Evolutionary conservation across 2,888 invertebrate species (phyloP).

Genomic region (Patella pellucida): DNA sequence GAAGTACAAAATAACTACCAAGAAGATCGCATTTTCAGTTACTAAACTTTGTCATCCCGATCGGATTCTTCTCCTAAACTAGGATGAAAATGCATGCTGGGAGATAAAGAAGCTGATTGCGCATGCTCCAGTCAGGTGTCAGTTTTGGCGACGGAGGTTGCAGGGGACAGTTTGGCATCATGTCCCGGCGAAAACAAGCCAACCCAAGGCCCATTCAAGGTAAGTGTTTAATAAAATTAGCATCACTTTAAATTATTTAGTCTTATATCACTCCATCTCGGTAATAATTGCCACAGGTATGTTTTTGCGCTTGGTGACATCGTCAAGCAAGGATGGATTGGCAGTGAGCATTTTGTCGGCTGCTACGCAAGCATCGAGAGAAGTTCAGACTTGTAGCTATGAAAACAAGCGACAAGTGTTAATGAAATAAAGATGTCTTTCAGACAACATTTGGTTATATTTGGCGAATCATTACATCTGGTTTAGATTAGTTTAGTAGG

Average conservation of each 20-base stretch:
- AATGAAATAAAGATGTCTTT: constrained; percentile 7
- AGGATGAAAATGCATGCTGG: constrained; percentile 22
- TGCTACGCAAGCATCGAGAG: constrained; percentile 8
- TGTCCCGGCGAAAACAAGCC: constrained; percentile 33
- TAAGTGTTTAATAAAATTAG: background rate
- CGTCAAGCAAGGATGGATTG: constrained; percentile 8
- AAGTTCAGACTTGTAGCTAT: constrained; percentile 12
- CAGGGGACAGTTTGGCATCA: constrained; percentile 23
- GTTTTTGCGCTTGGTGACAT: background rate
- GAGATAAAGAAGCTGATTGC: constrained; percentile 20
- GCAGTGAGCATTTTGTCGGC: background rate
- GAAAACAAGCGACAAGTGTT: constrained; percentile 10
- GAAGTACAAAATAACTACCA: no score
- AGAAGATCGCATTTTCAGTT: background rate
- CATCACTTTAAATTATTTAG: background rate
- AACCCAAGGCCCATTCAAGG: constrained; percentile 25
- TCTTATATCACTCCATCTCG: background rate
- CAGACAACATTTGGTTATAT: constrained; percentile 9
- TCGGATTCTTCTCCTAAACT: background rate
- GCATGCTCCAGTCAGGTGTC: constrained; percentile 22
- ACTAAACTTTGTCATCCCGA: background rate
- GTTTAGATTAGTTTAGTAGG: background rate
- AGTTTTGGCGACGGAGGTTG: constrained; percentile 18
- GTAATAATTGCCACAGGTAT: background rate
- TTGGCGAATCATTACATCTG: constrained; percentile 1